Percentiles rank a stretch among this genome's conserved stretches.
phyloP scores from a whole-genome alignment of 1,140 invertebrate genomes.

The Ericerus pela region DNA sequence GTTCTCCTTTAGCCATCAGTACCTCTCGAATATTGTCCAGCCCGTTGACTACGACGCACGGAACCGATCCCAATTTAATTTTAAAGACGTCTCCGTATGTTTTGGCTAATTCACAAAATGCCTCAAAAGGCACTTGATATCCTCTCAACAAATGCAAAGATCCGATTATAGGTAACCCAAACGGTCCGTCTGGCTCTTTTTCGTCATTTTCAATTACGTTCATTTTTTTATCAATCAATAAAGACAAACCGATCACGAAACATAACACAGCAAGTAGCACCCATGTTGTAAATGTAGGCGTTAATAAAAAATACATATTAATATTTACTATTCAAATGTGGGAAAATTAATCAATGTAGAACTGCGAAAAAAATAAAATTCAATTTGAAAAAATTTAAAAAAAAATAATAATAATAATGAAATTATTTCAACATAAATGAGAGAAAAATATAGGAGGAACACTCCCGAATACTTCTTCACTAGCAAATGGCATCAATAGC shows the following conservation, averaged over 20 bases:
- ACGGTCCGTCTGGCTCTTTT: conserved; percentile 38
- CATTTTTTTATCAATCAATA: neutral
- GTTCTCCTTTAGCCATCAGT: conserved; percentile 40
- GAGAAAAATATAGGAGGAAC: too few species aligned
- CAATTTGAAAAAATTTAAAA: too few species aligned
- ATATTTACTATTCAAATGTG: too few species aligned
- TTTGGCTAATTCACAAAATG: conserved; percentile 38
- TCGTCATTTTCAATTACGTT: neutral
- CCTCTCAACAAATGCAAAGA: conserved; percentile 41
- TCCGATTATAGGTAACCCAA: conserved; percentile 42
- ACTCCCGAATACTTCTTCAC: conserved; percentile 8
- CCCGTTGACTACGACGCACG: conserved; percentile 47
- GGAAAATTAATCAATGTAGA: too few species aligned
- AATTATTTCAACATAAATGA: too few species aligned
- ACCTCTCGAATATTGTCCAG: conserved; percentile 46
- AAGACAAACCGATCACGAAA: neutral
- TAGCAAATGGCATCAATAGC: neutral
- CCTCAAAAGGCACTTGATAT: conserved; percentile 47
- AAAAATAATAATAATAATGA: too few species aligned
- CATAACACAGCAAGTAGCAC: neutral
- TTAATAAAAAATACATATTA: conserved; percentile 5
- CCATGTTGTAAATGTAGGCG: neutral
- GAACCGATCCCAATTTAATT: conserved; percentile 40
- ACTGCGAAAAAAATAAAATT: too few species aligned
- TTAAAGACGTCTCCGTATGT: conserved; percentile 41